Conservation (phyloP, 2,113 vertebrate genomes). For the Chamaetylas fuelleborni region DNA sequence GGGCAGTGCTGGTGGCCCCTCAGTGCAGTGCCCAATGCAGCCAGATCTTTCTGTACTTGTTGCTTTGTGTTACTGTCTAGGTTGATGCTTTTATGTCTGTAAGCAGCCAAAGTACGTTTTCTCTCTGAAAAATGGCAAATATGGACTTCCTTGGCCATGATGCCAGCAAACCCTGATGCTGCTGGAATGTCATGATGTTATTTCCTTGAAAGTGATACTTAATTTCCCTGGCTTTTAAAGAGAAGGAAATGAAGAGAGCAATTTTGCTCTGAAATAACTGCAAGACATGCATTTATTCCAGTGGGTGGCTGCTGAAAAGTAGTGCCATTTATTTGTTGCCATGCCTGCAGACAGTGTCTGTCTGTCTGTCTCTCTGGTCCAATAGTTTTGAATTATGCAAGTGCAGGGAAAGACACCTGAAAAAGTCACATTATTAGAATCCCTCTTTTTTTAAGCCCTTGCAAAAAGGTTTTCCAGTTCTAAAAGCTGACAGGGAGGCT, state of each 20-base stretch:
- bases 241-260: slow-evolving; percentile 7
- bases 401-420: background rate
- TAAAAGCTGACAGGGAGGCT: background rate
- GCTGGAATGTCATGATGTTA: background rate
- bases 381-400: background rate
- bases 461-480: background rate
- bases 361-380: slow-evolving; percentile 24
- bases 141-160: background rate
- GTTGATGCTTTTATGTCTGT: background rate
- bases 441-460: background rate
- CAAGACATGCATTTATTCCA: slow-evolving; percentile 26
- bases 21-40: background rate
- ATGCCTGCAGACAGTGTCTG: slow-evolving; percentile 50
- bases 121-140: background rate
- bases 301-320: slow-evolving; percentile 4
- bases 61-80: background rate
- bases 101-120: background rate
- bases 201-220: slow-evolving; percentile 5
- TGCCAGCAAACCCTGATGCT: background rate
- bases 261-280: slow-evolving; percentile 18
- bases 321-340: slow-evolving; percentile 46
- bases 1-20: background rate
- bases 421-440: background rate
- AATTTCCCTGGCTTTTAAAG: slow-evolving; percentile 24
- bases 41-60: rapidly evolving